A percentile compares a stretch with the other conserved stretches of the same genome.
phyloP scores from a whole-genome alignment of 2,113 vertebrate genomes.

The Cyphotilapia sp. region DNA sequence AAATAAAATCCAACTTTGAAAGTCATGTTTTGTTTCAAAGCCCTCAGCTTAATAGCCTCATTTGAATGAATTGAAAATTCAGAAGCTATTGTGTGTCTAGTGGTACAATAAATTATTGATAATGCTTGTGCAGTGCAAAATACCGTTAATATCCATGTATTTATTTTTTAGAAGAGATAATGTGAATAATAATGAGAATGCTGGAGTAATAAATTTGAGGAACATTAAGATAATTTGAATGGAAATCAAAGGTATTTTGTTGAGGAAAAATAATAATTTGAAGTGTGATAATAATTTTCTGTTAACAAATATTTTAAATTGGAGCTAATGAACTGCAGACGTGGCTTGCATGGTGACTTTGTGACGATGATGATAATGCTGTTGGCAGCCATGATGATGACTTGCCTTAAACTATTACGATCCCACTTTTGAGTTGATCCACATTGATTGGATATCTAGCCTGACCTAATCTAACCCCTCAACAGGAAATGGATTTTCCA shows the following conservation, averaged over 20 bases:
- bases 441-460: constrained; percentile 10
- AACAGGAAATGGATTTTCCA: constrained; percentile 47
- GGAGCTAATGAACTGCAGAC: background rate
- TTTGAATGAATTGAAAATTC: background rate
- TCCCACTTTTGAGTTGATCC: constrained; percentile 15
- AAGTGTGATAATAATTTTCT: background rate
- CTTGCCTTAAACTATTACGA: background rate
- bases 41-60: background rate
- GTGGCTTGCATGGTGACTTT: background rate
- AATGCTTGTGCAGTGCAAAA: background rate
- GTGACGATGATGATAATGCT: background rate
- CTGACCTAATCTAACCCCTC: constrained; percentile 25
- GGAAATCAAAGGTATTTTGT: background rate
- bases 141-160: background rate
- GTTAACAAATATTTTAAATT: background rate
- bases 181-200: background rate
- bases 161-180: background rate
- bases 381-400: background rate
- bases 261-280: background rate
- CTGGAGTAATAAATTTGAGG: background rate
- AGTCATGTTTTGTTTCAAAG: background rate
- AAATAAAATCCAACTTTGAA: background rate
- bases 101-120: background rate
- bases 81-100: background rate
- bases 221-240: background rate